These are phyloP conservation scores for Microcebus jonahi DNA, from an alignment of 2,113 vertebrate genomes.

Conservation along the genomic window DNA sequence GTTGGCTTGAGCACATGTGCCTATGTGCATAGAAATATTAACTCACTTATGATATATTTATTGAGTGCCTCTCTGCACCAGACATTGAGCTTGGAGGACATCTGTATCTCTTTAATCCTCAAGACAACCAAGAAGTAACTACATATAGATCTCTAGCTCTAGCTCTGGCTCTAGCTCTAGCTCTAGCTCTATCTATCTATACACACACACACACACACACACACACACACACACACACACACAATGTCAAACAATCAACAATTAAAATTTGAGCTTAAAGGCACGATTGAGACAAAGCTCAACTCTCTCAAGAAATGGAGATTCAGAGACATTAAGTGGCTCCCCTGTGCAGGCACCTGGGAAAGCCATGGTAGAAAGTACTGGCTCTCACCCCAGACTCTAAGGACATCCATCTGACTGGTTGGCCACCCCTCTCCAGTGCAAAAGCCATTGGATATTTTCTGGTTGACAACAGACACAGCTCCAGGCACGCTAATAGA, in stretches of 20 bases:
- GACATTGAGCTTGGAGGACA: neutral
- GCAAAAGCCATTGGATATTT: neutral
- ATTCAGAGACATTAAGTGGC: neutral
- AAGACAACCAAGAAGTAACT: neutral
- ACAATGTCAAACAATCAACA: neutral
- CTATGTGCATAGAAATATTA: neutral
- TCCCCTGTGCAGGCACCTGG: neutral
- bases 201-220: neutral
- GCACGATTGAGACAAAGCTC: neutral
- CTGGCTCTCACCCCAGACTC: neutral
- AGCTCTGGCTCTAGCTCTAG: no score
- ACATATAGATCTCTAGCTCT: neutral
- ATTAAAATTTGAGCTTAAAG: slow-evolving; percentile 8
- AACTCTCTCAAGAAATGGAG: neutral
- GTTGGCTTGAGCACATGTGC: neutral
- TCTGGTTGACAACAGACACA: neutral
- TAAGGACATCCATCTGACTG: neutral
- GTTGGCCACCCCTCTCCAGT: neutral
- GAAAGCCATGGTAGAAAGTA: neutral
- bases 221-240: neutral
- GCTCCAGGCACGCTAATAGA: neutral
- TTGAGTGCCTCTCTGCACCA: neutral
- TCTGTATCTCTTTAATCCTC: neutral
- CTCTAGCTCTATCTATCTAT: no score
- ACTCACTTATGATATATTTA: neutral